Conservation (phyloP, 2,797 vertebrate genomes). For the Dipus sagitta region DNA sequence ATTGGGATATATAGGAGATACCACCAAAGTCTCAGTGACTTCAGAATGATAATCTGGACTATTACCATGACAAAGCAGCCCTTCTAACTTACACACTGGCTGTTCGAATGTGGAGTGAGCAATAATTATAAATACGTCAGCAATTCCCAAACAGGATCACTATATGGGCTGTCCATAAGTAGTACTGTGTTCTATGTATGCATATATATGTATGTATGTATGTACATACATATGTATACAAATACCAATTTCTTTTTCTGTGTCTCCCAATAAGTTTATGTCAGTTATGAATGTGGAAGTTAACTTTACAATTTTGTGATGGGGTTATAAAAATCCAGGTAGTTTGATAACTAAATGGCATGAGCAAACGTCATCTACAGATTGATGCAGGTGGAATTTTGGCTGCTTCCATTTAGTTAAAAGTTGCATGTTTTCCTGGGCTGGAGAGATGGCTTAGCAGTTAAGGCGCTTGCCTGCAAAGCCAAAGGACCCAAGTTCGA, state of each 20-base stretch:
- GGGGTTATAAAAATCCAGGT: neutral
- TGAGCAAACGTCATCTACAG: neutral
- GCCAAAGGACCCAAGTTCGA: too few relatives aligned
- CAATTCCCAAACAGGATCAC: conserved; percentile 33
- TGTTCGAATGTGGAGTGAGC: neutral
- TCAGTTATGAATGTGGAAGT: neutral
- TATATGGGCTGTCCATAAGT: neutral
- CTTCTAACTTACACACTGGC: neutral
- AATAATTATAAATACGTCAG: neutral
- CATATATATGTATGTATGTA: neutral
- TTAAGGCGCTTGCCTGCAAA: too few relatives aligned
- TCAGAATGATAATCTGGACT: conserved; percentile 19
- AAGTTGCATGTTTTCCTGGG: neutral
- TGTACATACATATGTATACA: neutral
- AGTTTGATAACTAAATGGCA: neutral
- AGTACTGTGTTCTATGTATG: neutral
- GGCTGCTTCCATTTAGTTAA: neutral
- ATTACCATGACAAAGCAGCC: neutral
- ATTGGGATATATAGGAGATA: neutral
- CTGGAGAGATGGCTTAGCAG: too few relatives aligned
- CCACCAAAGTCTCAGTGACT: conserved; percentile 1
- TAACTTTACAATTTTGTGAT: conserved; percentile 2
- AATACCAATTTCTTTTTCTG: neutral
- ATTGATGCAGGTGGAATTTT: neutral
- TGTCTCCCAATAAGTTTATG: neutral